Evolutionary conservation across 1,140 invertebrate genomes (phyloP), one percentile per base, ranked within the genome.

Genomic region (Brachionus paranguensis): DNA sequence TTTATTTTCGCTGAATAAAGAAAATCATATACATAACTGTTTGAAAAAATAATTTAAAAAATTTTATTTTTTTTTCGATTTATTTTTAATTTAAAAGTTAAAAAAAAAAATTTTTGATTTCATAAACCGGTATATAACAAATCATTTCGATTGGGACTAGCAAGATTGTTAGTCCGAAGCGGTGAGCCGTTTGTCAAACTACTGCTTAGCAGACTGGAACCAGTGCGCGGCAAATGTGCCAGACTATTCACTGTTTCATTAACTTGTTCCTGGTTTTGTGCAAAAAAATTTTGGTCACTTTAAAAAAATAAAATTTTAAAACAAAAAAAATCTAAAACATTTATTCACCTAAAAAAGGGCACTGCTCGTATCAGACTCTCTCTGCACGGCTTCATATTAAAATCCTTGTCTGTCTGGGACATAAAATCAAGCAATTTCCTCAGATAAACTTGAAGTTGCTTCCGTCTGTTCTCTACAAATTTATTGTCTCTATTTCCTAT

Each of bases 401-500:
- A 68, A 29, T 81, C 78, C 14, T 60, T 60, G 37, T 81, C 78
- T 7, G 64, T 2, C 11, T 81, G 53, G 12, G 37, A 64, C 11
- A 81, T 64, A 20, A 68, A 64, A 27, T 81, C 60, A 6, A 81
- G 41, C 20, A 60, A 14, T 24, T 64, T 81, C 41, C 78, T 60
- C 27, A 81, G 8, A 68, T 81, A 81, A 43, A 24, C 53, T 17
- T 81, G 78, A 24, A 81, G 43, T 6, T 60, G 50, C 43, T 64
- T 81, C 14, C 78, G 20, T 7, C 78, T 65, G 6, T 8, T 20
- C 53, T 81, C 78, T 12, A 81, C 78, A 60, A 81, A 68, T 55
- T 83, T 64, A 41, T 84, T 86, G 90, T 95, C 94, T 91, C 95
- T 95, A 90, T 95, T 96, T 64, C 94, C 93, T 84, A 96, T 91